Evolutionary conservation across 2,888 invertebrate species (phyloP).

Genomic region (Pegoplata infirma): DNA sequence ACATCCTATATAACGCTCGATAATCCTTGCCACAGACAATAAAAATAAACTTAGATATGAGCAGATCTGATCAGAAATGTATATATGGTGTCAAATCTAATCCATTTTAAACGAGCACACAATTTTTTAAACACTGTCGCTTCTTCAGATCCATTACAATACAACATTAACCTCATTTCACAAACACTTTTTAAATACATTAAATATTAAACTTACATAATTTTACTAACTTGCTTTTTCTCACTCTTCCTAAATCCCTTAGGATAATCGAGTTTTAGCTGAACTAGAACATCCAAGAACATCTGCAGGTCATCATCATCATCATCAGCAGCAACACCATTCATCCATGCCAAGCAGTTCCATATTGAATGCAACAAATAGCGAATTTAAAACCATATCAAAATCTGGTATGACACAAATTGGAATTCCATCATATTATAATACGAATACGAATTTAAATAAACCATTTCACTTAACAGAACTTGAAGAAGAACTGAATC

Average conservation of each 20-base stretch:
- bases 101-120: no score
- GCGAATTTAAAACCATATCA: constrained; percentile 76
- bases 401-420: constrained; percentile 71
- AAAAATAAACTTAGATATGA: no score
- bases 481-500: constrained; percentile 76
- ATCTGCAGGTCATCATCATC: constrained; percentile 75
- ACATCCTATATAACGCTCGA: no score
- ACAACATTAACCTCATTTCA: neutral
- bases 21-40: no score
- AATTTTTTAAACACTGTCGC: neutral
- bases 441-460: constrained; percentile 6
- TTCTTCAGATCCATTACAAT: neutral
- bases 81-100: no score
- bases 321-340: no score
- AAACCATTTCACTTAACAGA: constrained; percentile 61
- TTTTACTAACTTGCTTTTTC: neutral
- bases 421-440: neutral
- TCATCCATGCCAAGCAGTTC: constrained; percentile 75
- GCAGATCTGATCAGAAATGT: no score
- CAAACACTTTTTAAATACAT: no score
- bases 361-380: constrained; percentile 72
- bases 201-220: no score
- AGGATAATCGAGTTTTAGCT: constrained; percentile 90
- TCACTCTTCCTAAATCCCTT: no score
- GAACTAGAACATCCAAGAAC: constrained; percentile 90